Evolutionary conservation across 2,797 vertebrate species (phyloP), one percentile per base, ranked within the genome.

Genomic region (Spheniscus humboldti): DNA sequence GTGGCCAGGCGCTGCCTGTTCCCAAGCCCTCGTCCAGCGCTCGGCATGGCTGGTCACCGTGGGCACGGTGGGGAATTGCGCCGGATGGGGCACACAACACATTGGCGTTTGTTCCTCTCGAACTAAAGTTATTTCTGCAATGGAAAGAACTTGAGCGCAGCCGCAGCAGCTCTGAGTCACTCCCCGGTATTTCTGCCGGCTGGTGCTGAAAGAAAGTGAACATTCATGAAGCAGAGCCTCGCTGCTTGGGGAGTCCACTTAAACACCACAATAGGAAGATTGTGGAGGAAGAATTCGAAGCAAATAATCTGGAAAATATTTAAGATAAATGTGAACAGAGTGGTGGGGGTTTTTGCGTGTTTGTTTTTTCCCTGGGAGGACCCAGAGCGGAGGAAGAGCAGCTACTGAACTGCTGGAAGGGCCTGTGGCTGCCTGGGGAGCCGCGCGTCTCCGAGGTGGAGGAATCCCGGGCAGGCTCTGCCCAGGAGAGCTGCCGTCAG

Each of bases 291-390:
- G 95, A 96, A 95, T 96, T 92, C 13, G 73, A 89, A 97, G 92
- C 64, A 98, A 98, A 98, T 98, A 98, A 97, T 98, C 97, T 98
- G 98, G 98, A 98, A 99, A 99, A 97, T 98, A 98, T 98, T 98
- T 98, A 97, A 94, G 97, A 98, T 97, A 98, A 97, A 98, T 91
- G 96, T 97, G 98, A 95, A 85, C 81, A 95, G 10, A 24, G 62
- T 7, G 35, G 24, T 16, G 41, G 71, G 19, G 23, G 0, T 13
- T 4, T 53, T 39, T 22, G 13, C 41, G 25, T 45, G 67, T n/a
- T 81, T 71, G 48, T 23, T 72, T 95, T 45, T 87, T 10, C 77
- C 24, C 37, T 4, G n/a, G 33, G 33, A 91, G 41, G 48, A 4
- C 5, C 12, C 41, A 6, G 68, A 57, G 30, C 0, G 4, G 22